Evolutionary conservation across 2,113 vertebrate genomes (phyloP), one percentile per base, ranked within the genome.

Genomic region (Gymnogyps californianus): DNA sequence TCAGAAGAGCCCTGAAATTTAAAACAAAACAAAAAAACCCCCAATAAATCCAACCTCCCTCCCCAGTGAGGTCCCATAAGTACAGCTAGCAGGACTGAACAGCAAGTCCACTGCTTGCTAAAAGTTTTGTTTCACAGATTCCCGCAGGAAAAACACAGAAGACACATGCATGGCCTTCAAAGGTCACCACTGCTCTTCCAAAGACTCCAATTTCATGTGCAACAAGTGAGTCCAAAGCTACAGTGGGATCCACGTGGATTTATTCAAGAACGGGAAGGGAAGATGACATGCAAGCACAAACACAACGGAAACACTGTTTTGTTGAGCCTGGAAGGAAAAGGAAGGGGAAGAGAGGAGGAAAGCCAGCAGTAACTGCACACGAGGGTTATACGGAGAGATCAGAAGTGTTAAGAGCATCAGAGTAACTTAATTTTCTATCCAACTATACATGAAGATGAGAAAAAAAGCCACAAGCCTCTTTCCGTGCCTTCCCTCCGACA

Each of bases 221-320:
- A 22, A 21, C 0, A 1, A 46, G 34, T 31, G 29, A 66, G 20
- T 40, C 49, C n/a, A 32, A 57, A 9, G 8, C 70, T 15, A 14
- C 26, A 17, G 47, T 1, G 69, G 52, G 69, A 72, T 34, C 21
- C 62, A 58, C 0, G 0, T 5, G 85, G 44, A 28, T 62, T 74
- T 77, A 44, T 3, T 29, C 11, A 12, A 28, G n/a, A 51, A 21
- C 1, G 2, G 54, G 61, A 64, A 38, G 54, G 66, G 44, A 52
- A 49, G 49, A 5, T 2, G 40, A 61, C 18, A 24, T 2, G 17
- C 38, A 34, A 49, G 17, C 38, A 40, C 0, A 5, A 29, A 52
- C 2, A n/a, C 25, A 44, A 25, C 0, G 2, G 3, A n/a, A 57
- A 31, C 10, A 8, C 1, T 0, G 0, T 26, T 47, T 22, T 49